Conservation (phyloP, 2,113 vertebrate genomes). For the Colius striatus region DNA sequence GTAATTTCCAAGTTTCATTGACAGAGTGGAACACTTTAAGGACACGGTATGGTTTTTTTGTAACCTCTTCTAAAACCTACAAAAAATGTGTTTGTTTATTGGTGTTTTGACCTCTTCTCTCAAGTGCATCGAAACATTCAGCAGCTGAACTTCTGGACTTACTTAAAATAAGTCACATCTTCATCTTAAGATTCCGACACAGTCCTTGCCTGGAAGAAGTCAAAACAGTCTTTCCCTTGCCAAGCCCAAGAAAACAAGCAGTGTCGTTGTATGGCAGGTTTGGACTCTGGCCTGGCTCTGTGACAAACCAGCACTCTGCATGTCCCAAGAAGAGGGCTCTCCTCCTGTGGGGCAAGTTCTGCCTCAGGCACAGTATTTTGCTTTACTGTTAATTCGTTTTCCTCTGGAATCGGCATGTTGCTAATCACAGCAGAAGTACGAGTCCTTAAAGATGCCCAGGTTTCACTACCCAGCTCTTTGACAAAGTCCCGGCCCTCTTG, state of each 20-base stretch:
- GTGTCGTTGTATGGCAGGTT: neutral
- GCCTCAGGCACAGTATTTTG: neutral
- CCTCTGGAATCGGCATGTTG: neutral
- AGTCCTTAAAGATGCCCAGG: neutral
- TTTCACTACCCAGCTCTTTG: neutral
- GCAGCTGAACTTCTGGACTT: neutral
- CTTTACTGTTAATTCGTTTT: neutral
- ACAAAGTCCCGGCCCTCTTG: neutral
- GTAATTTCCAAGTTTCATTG: constrained; percentile 7
- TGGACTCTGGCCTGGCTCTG: neutral
- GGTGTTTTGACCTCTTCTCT: neutral
- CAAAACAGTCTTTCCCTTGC: neutral
- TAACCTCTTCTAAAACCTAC: neutral
- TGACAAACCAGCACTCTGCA: neutral
- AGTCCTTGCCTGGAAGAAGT: neutral
- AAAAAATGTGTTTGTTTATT: neutral
- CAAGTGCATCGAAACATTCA: neutral
- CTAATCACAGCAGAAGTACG: neutral
- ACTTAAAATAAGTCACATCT: neutral
- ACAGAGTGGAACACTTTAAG: neutral
- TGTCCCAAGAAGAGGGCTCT: neutral
- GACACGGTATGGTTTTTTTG: neutral
- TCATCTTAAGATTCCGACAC: neutral
- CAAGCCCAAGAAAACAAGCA: neutral
- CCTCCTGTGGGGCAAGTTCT: neutral